Conservation (phyloP, 2,797 vertebrate genomes). For the Hirundo rustica region DNA sequence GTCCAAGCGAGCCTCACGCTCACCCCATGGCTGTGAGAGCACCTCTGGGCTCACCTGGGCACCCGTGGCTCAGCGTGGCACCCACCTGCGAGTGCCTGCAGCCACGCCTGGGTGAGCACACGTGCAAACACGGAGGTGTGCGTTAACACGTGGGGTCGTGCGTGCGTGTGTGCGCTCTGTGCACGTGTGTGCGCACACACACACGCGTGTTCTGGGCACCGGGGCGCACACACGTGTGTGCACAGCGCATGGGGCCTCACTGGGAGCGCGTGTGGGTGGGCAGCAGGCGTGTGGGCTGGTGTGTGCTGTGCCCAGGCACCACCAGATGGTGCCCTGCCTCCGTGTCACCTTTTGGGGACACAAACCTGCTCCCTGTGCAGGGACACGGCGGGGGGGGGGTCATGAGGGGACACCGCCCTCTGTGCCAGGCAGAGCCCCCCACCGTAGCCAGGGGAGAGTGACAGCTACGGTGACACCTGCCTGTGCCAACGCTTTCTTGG, state of each 20-base stretch:
- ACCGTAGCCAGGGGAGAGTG: not conserved
- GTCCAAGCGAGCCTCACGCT: accelerated
- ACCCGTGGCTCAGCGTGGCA: not conserved
- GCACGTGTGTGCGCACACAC: accelerated
- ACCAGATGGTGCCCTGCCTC: conserved; percentile 44
- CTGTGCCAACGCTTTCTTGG: accelerated
- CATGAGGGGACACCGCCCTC: not conserved
- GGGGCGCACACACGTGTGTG: not conserved
- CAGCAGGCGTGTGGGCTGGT: not conserved
- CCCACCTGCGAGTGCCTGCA: accelerated
- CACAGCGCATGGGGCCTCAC: accelerated
- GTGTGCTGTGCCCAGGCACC: conserved; percentile 11
- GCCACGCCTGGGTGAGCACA: accelerated
- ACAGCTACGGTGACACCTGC: not conserved
- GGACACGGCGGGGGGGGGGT: not conserved
- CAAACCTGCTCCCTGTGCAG: not conserved
- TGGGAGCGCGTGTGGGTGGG: not conserved
- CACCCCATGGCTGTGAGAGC: accelerated
- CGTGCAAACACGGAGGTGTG: accelerated
- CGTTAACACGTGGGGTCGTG: accelerated
- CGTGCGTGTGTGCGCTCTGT: accelerated
- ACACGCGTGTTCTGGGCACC: accelerated
- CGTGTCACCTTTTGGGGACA: not conserved
- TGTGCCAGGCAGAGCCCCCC: not conserved
- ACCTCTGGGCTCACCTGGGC: accelerated